Percentiles rank a stretch among this genome's conserved stretches.
Conservation (phyloP, 2,113 vertebrate species). For the Lichenostomus cassidix region DNA sequence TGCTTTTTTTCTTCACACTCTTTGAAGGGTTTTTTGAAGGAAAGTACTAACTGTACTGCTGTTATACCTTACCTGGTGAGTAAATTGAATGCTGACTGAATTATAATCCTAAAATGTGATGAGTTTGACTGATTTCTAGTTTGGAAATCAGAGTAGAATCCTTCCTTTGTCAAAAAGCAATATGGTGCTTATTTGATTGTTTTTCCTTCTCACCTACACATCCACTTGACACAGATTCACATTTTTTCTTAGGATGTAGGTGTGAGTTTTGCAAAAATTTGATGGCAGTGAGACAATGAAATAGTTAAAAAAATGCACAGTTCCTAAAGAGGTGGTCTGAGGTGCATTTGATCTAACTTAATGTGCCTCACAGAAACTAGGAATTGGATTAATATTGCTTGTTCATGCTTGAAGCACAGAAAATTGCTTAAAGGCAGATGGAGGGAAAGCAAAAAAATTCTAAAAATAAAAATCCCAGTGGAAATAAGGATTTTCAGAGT, state of each 20-base stretch:
- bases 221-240: background rate
- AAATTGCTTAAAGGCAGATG: conserved; percentile 79
- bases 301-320: conserved; percentile 64
- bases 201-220: background rate
- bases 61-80: background rate
- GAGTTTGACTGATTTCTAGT: background rate
- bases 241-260: background rate
- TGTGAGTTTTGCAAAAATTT: background rate
- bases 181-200: background rate
- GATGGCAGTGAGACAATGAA: conserved; percentile 12
- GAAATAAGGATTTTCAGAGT: conserved; percentile 74
- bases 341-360: conserved; percentile 70
- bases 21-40: background rate
- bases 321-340: conserved; percentile 50
- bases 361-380: conserved; percentile 72
- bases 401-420: conserved; percentile 77
- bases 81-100: background rate
- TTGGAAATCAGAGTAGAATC: background rate
- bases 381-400: conserved; percentile 81
- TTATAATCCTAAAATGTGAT: background rate
- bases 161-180: background rate
- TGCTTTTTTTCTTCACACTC: background rate
- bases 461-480: conserved; percentile 78
- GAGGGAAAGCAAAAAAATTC: conserved; percentile 59
- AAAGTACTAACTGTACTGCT: background rate